Evolutionary conservation across 2,888 invertebrate species (phyloP).

Genomic region (Synergus laeviventris): DNA sequence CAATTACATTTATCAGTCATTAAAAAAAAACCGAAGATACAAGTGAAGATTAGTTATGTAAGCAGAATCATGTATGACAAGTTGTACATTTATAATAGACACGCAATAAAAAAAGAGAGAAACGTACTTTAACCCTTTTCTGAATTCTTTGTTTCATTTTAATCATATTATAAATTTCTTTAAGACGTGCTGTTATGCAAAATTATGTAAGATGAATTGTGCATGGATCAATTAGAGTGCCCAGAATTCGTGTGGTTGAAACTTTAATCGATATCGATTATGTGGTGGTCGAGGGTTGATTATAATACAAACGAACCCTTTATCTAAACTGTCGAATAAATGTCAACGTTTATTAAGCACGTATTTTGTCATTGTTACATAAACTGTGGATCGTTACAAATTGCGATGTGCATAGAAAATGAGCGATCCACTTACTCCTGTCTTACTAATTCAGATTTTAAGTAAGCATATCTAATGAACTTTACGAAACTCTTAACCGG

Average conservation of each 20-base stretch:
- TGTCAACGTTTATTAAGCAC: background rate
- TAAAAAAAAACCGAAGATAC: conserved; percentile 45
- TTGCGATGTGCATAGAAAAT: conserved; percentile 5
- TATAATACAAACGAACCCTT: background rate
- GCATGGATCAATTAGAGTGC: background rate
- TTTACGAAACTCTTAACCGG: background rate
- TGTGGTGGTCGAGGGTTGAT: background rate
- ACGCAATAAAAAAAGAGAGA: conserved; percentile 64
- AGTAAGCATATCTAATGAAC: background rate
- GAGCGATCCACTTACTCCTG: background rate
- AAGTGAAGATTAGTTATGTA: conserved; percentile 60
- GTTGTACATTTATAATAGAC: conserved; percentile 75
- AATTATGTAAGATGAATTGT: background rate
- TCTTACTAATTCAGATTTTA: conserved; percentile 4
- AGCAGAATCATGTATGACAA: conserved; percentile 71
- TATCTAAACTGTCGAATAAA: background rate
- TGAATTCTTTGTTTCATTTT: background rate
- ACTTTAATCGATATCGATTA: background rate
- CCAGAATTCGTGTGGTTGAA: background rate
- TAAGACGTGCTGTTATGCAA: background rate
- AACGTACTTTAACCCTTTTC: background rate
- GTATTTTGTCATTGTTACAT: background rate
- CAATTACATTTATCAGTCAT: conserved; percentile 51
- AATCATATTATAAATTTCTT: background rate
- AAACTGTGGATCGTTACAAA: background rate